These are phyloP conservation scores for Watsonalla cultraria DNA, from an alignment of 2,888 invertebrate genomes.

Conservation along the genomic window DNA sequence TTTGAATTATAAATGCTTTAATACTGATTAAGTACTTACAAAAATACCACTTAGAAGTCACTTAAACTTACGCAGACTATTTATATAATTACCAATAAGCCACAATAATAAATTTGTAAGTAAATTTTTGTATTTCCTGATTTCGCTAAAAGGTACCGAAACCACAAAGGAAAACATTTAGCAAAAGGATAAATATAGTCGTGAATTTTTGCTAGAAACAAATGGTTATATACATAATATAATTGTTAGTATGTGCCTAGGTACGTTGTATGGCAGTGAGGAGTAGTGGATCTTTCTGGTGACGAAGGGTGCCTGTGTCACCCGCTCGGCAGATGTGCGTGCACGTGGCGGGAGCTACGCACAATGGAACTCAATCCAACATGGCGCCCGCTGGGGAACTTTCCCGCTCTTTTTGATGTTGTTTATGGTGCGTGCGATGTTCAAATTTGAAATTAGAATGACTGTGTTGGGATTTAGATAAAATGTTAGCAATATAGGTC, in stretches of 20 bases:
- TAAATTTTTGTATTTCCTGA: too few species aligned
- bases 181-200: not conserved
- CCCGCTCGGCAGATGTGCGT: conserved; percentile 58
- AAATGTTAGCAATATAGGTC: too few species aligned
- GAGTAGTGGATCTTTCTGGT: conserved; percentile 25
- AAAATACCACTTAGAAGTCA: too few species aligned
- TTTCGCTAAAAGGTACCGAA: not conserved
- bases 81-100: too few species aligned
- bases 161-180: not conserved
- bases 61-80: not conserved
- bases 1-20: not conserved
- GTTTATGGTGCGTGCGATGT: conserved; percentile 14
- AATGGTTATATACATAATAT: too few species aligned
- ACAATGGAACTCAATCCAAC: conserved; percentile 68
- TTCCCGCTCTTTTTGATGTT: conserved; percentile 64
- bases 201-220: too few species aligned
- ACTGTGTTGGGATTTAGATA: not conserved
- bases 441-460: not conserved
- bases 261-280: conserved; percentile 4
- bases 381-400: conserved; percentile 59
- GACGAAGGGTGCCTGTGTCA: conserved; percentile 41
- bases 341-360: conserved; percentile 57
- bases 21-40: too few species aligned
- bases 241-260: not conserved
- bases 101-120: too few species aligned